phyloP scores from a whole-genome alignment of 2,113 vertebrate genomes.

The Globicephala melas region DNA sequence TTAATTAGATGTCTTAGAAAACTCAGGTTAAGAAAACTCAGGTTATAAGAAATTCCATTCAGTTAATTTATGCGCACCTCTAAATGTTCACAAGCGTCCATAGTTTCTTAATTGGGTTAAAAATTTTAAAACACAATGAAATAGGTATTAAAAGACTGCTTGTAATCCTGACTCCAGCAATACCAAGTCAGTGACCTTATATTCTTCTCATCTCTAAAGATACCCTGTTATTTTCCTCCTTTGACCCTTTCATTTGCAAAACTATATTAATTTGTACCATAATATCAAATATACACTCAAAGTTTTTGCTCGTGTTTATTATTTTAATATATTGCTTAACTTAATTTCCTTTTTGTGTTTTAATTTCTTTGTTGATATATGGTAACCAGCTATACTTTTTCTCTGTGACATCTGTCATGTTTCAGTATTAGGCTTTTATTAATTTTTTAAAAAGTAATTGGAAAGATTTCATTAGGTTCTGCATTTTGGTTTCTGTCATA shows the following conservation, averaged over 20 bases:
- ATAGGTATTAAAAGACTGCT: not conserved
- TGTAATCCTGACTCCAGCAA: not conserved
- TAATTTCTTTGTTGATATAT: not conserved
- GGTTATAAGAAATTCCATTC: not conserved
- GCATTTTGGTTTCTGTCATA: not conserved
- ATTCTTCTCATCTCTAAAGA: not conserved
- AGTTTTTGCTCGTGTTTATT: not conserved
- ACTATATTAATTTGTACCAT: not conserved
- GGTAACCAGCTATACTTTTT: not conserved
- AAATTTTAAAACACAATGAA: not conserved
- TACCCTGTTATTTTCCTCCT: not conserved
- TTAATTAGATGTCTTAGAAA: slow-evolving; percentile 69
- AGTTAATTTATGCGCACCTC: slow-evolving; percentile 24
- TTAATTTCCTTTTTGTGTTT: not conserved
- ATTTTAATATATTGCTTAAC: not conserved
- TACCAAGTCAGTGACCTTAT: not conserved
- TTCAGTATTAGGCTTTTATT: not conserved
- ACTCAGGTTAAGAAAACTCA: slow-evolving; percentile 28
- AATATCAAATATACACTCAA: not conserved
- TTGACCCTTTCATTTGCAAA: not conserved
- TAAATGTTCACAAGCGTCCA: slow-evolving; percentile 40
- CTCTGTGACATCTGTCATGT: not conserved
- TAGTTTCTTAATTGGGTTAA: slow-evolving; percentile 65
- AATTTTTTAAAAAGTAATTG: not conserved
- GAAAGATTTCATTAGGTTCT: not conserved